Evolutionary conservation across 2,888 invertebrate genomes (phyloP).

Genomic region (Phaedon cochleariae): DNA sequence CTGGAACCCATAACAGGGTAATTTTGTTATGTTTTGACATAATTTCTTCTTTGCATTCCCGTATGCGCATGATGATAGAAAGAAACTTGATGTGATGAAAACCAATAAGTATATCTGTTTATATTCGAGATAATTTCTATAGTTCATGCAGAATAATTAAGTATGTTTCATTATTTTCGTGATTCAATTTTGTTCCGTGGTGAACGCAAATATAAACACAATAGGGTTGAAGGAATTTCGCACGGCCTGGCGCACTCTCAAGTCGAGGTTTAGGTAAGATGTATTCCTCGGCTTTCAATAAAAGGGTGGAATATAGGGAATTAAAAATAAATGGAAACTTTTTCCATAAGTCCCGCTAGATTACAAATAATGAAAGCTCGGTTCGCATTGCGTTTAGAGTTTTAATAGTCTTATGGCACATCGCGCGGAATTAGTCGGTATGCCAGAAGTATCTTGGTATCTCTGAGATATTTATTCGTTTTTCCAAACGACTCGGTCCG

Average conservation of each 20-base stretch:
- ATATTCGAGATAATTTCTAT: neutral
- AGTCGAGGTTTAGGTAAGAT: slow-evolving; percentile 53
- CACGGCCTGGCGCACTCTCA: slow-evolving; percentile 49
- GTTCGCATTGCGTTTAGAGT: slow-evolving; percentile 63
- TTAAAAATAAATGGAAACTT: slow-evolving; percentile 65
- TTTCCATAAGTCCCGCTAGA: slow-evolving; percentile 63
- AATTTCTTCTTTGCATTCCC: too few relatives aligned
- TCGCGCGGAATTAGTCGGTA: slow-evolving; percentile 61
- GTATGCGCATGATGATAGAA: too few relatives aligned
- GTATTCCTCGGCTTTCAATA: slow-evolving; percentile 59
- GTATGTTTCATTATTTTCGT: neutral
- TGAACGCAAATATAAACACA: slow-evolving; percentile 14
- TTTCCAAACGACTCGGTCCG: slow-evolving; percentile 64
- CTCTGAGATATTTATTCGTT: slow-evolving; percentile 63
- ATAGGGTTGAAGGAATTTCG: slow-evolving; percentile 34
- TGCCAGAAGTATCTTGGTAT: slow-evolving; percentile 53
- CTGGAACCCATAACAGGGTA: too few relatives aligned
- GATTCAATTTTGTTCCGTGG: neutral
- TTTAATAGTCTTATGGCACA: slow-evolving; percentile 63
- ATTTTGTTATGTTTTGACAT: too few relatives aligned
- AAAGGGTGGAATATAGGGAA: slow-evolving; percentile 63
- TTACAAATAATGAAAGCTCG: slow-evolving; percentile 63
- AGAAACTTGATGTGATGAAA: too few relatives aligned
- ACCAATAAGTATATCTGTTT: neutral
- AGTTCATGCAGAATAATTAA: neutral